Evolutionary conservation across 1,140 invertebrate genomes (phyloP).

Genomic region (Mesaphorura yosii): DNA sequence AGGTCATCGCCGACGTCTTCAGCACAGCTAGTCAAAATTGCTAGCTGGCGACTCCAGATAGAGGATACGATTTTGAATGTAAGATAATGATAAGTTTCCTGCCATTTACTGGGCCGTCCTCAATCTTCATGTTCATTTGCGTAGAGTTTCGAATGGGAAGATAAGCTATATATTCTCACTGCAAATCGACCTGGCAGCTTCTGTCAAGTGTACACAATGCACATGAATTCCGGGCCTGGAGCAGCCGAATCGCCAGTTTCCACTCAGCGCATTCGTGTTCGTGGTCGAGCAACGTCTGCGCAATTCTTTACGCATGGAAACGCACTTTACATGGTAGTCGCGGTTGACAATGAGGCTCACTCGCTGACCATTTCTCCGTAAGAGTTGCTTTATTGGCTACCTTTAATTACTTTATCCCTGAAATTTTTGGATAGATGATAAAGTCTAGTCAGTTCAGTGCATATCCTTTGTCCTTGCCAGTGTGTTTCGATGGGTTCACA

Average conservation of each 20-base stretch:
- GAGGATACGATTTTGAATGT: not conserved
- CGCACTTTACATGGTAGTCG: conserved; percentile 12
- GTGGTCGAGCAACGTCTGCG: conserved; percentile 9
- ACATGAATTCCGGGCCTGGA: too few relatives aligned
- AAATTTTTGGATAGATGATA: too few relatives aligned
- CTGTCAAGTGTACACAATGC: conserved; percentile 14
- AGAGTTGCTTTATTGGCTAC: too few relatives aligned
- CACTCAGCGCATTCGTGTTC: conserved; percentile 13
- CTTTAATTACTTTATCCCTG: too few relatives aligned
- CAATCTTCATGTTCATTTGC: not conserved
- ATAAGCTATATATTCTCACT: conserved; percentile 8
- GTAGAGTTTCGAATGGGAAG: conserved; percentile 10
- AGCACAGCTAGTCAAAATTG: conserved; percentile 4
- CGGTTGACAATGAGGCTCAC: conserved; percentile 12
- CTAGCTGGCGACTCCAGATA: not conserved
- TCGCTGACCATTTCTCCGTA: conserved; percentile 13
- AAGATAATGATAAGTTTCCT: not conserved
- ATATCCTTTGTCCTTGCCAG: not conserved
- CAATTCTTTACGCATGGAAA: conserved; percentile 9
- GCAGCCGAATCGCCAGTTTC: conserved; percentile 1
- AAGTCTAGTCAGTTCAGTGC: not conserved
- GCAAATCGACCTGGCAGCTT: conserved; percentile 4
- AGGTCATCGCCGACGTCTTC: not conserved
- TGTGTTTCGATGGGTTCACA: conserved; percentile 15
- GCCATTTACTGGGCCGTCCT: not conserved